Evolutionary conservation across 2,888 invertebrate genomes (phyloP), one percentile per base, ranked within the genome.

Genomic region (Pheosia gnoma): DNA sequence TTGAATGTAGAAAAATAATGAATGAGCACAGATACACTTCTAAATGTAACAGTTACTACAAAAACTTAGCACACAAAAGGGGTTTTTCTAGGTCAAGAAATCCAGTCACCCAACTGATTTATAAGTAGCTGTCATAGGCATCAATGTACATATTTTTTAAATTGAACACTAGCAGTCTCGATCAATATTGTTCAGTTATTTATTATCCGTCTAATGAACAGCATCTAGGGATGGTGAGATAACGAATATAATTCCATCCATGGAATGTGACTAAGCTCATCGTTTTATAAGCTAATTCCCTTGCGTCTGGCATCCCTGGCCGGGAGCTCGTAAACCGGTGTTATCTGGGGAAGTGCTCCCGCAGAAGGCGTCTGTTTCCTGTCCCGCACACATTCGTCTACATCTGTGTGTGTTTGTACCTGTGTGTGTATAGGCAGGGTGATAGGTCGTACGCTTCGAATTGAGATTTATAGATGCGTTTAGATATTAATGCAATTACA

Each of bases 361-460:
- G 54, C 62, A 68, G 65, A 65, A 63, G 67, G 67, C 65, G 71
- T 72, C 77, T 78, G 77, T 72, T 78, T 75, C 72, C 75, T 72
- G 68, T 71, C 67, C 58, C 56, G 59, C 56, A 59, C 59, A 63
- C 59, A 65, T 37, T 25, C 37, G 43, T 41, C 43, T 41, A 5
- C 45, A 6, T 11, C 6, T 13, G 11, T 39, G 13, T 10, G 7
- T 39, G 13, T 13, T 11, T 39, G 39, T n/a, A 9, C 4, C n/a
- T 39, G 38, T 55, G n/a, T 38, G 55, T 54, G 45, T 54, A 45
- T 57, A 49, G 9, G 58, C 43, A 11, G 36, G 60, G 52, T 57
- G 61, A 57, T 54, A 59, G 61, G 61, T 70, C 64, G 53, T 38
- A 53, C 7, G 43, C 59, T 51, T 58, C 61, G 58, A 62, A 71